phyloP scores from a whole-genome alignment of 2,888 invertebrate genomes.

The Microctonus aethiopoides region DNA sequence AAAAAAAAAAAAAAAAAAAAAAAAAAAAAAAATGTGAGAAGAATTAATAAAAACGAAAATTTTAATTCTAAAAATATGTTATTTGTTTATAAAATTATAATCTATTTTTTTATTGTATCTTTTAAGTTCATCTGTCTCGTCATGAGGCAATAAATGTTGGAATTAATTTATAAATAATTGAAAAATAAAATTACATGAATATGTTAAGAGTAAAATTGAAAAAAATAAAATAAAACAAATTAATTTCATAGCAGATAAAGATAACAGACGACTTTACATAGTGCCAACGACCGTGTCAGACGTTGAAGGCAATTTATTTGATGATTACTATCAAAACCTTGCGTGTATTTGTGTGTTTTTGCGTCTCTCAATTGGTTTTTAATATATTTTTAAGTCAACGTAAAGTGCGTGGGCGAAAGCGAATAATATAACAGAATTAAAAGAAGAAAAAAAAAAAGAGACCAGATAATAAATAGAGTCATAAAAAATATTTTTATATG shows the following conservation, averaged over 20 bases:
- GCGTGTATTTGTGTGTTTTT: not conserved
- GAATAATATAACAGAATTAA: not conserved
- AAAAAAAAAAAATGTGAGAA: not conserved
- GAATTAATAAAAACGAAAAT: not conserved
- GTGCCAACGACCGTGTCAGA: not conserved
- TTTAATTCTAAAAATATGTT: not conserved
- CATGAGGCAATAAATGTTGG: not conserved
- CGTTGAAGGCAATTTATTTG: not conserved
- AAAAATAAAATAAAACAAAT: not conserved
- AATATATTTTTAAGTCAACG: not conserved
- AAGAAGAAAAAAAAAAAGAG: too few species aligned
- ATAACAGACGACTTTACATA: not conserved
- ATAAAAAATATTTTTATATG: too few species aligned
- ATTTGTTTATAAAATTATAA: not conserved
- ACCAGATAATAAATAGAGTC: not conserved
- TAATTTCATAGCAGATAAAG: not conserved
- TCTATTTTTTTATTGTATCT: too few species aligned
- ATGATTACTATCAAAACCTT: not conserved
- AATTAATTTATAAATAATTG: too few species aligned
- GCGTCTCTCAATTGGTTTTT: not conserved
- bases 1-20: not conserved
- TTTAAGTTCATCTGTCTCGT: too few species aligned
- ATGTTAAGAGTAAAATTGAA: too few species aligned
- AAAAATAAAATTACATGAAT: too few species aligned
- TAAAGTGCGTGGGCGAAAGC: not conserved